Evolutionary conservation across 2,797 vertebrate genomes (phyloP).

Genomic region (Xiphophorus birchmanni): DNA sequence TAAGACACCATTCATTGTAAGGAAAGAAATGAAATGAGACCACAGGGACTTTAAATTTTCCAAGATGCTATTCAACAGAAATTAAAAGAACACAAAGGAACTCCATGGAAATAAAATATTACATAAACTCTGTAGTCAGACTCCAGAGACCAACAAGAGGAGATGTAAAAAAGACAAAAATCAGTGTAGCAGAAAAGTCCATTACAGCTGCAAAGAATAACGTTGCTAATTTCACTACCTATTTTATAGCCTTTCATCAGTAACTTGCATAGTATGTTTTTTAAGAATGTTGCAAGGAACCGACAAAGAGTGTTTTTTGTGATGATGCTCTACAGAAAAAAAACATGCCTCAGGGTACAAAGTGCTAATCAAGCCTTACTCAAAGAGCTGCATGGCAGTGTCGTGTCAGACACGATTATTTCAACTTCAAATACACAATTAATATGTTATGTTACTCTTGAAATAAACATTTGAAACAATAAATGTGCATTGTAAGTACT

Average conservation of each 20-base stretch:
- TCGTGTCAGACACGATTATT: slow-evolving; percentile 21
- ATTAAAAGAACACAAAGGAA: slow-evolving; percentile 54
- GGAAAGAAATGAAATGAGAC: slow-evolving; percentile 67
- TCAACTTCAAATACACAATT: slow-evolving; percentile 19
- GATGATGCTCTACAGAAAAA: slow-evolving; percentile 3
- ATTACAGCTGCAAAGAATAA: slow-evolving; percentile 53
- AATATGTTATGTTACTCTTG: slow-evolving; percentile 18
- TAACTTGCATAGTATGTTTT: slow-evolving; percentile 25
- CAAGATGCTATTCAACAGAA: slow-evolving; percentile 37
- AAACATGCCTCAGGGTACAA: slow-evolving; percentile 17
- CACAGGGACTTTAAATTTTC: slow-evolving; percentile 67
- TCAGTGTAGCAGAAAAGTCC: slow-evolving; percentile 51
- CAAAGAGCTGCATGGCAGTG: slow-evolving; percentile 21
- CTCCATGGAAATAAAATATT: slow-evolving; percentile 47
- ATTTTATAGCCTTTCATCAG: slow-evolving; percentile 42
- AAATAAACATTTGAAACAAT: not conserved
- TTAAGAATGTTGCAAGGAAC: slow-evolving; percentile 29
- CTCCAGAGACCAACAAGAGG: slow-evolving; percentile 26
- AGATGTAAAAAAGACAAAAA: slow-evolving; percentile 49
- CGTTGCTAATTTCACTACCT: slow-evolving; percentile 44
- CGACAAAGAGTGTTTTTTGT: slow-evolving; percentile 34
- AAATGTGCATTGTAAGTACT: not conserved
- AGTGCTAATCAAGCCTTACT: slow-evolving; percentile 35
- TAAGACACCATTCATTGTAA: slow-evolving; percentile 67
- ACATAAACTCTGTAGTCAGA: slow-evolving; percentile 34